A percentile compares a stretch with the other conserved stretches of the same genome.
Conservation (phyloP, 2,797 vertebrate genomes). For the Thunnus albacares region DNA sequence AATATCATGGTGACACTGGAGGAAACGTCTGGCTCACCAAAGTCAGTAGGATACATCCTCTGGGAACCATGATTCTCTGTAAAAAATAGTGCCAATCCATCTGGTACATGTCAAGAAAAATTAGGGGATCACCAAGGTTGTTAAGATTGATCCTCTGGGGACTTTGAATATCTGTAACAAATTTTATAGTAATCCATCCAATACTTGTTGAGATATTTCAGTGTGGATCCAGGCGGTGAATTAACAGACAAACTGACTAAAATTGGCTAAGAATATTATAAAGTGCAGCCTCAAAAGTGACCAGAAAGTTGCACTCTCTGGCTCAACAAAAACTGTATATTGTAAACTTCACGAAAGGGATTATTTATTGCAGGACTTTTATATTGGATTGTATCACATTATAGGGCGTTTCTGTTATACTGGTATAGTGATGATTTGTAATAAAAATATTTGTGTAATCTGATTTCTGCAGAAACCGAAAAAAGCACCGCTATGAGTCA, state of each 20-base stretch:
- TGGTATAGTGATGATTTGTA: constrained; percentile 38
- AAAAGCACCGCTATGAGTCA: constrained; percentile 33
- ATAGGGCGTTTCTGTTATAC: constrained; percentile 45
- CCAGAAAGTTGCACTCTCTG: background rate
- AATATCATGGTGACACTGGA: background rate
- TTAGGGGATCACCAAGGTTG: no score
- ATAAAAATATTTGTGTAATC: constrained; percentile 50
- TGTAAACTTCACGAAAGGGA: constrained; percentile 16
- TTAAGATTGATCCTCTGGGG: no score
- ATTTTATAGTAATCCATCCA: background rate
- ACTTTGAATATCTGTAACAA: no score
- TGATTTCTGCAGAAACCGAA: constrained; percentile 47
- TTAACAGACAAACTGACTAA: no score
- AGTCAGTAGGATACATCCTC: background rate
- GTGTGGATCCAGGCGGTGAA: no score
- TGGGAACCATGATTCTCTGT: background rate
- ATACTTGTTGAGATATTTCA: background rate
- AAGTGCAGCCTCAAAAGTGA: background rate
- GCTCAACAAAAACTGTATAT: constrained; percentile 8
- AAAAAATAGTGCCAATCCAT: background rate
- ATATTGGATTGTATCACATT: constrained; percentile 42
- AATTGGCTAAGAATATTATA: no score
- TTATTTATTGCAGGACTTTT: constrained; percentile 35
- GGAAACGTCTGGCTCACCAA: background rate
- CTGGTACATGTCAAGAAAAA: background rate